Conservation (phyloP, 2,888 invertebrate genomes). For the Scaptomyza polygonia region DNA sequence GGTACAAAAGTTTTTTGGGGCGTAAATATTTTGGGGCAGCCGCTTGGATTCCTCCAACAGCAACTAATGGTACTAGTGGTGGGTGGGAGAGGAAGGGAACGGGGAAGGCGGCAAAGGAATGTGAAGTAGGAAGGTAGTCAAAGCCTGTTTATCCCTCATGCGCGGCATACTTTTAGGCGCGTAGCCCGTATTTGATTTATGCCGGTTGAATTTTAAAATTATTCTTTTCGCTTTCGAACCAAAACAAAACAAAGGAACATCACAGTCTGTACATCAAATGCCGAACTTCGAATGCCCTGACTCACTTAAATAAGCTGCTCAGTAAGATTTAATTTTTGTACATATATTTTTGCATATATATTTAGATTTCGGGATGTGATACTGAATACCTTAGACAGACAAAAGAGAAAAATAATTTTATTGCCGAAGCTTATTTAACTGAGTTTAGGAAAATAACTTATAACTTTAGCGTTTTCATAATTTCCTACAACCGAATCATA, state of each 20-base stretch:
- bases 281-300: slow-evolving; percentile 10
- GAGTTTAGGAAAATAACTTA: too few relatives aligned
- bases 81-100: not conserved
- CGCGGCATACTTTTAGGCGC: slow-evolving; percentile 64
- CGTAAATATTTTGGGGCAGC: slow-evolving; percentile 77
- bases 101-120: not conserved
- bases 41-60: slow-evolving; percentile 27
- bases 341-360: too few relatives aligned
- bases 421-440: too few relatives aligned
- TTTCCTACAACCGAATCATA: too few relatives aligned
- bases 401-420: too few relatives aligned
- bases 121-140: not conserved
- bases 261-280: not conserved
- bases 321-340: not conserved
- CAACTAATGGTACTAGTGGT: slow-evolving; percentile 1
- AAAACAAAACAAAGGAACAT: slow-evolving; percentile 12
- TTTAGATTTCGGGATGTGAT: too few relatives aligned
- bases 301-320: not conserved
- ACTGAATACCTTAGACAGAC: too few relatives aligned
- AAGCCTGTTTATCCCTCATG: slow-evolving; percentile 71
- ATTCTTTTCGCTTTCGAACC: slow-evolving; percentile 25
- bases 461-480: too few relatives aligned
- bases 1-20: slow-evolving; percentile 73
- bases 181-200: slow-evolving; percentile 74
- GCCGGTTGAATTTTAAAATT: slow-evolving; percentile 79